Base-by-base conservation (phyloP, 1,140 invertebrate genomes). In the Wasmannia auropunctata region DNA sequence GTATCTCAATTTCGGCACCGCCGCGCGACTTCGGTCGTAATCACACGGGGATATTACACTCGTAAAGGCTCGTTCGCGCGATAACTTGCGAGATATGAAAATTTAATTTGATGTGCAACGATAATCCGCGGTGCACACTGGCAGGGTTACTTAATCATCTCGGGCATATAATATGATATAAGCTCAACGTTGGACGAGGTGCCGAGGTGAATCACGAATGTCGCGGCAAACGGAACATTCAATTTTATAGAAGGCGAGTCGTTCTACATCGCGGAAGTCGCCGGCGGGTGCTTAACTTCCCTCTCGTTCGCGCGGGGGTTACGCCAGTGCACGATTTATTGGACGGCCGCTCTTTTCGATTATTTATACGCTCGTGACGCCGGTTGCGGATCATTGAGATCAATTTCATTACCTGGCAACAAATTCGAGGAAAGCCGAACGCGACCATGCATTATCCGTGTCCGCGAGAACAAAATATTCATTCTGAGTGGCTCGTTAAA, bases 401-500 rank as follows among this genome's bases (percentile, higher is more conserved):
- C 77, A 81, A 81, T 81, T 70, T 81, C 77, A 81, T 81, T 70
- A 80, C 76, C 76, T 51, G 43, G 76, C 62, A 80, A 54, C 62
- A 80, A 80, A 80, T 80, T 80, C 62, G 31, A 11, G 43, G 60
- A 49, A 31, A 51, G 62, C 54, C 51, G 62, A 80, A 49, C 34
- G n/a, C 40, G 63, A 34, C 34, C 37, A 80, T 80, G 76, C 62
- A 85, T 77, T 80, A 69, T 28, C 11, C 60, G 63, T 63, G 37
- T n/a, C 49, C 58, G 77, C 43, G 37, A 63, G 86, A 90, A 80
- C 86, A 65, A 87, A 87, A 90, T 90, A 90, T 90, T 90, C 89
- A 58, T 76, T 90, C 80, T 62, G 88, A 90, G 85, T 84, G 85
- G 88, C 88, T 90, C 88, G 88, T 90, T 90, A 90, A 89, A 89